phyloP scores from a whole-genome alignment of 2,113 vertebrate genomes.

The Tretioscincus oriximinensis region DNA sequence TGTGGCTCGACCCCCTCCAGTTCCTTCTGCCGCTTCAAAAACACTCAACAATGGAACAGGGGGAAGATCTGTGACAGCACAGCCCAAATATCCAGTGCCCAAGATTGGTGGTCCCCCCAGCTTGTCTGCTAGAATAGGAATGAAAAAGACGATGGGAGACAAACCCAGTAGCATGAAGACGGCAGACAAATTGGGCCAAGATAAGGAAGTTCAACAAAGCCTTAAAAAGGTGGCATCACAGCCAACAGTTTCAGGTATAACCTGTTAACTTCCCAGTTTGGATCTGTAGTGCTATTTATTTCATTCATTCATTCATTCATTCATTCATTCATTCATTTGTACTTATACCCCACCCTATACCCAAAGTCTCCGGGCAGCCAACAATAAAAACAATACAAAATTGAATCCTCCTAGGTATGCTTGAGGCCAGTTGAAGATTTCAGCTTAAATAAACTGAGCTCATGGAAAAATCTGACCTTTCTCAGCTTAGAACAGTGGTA shows the following conservation, averaged over 20 bases:
- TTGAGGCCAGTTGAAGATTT: too few relatives aligned
- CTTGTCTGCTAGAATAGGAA: background rate
- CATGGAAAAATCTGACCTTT: too few relatives aligned
- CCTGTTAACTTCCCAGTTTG: background rate
- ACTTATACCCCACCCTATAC: background rate
- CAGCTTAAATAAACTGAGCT: background rate
- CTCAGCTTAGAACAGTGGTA: too few relatives aligned
- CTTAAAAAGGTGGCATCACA: background rate
- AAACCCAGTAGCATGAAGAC: background rate
- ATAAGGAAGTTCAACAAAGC: background rate
- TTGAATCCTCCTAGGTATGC: too few relatives aligned
- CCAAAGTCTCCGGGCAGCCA: too few relatives aligned
- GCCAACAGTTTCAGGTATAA: background rate
- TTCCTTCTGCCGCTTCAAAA: background rate
- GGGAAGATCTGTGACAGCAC: background rate
- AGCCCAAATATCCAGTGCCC: background rate
- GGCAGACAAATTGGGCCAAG: background rate
- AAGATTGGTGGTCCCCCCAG: background rate
- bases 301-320: too few relatives aligned
- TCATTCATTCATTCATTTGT: too few relatives aligned
- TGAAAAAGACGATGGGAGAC: background rate
- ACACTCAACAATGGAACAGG: constrained; percentile 4
- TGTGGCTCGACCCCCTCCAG: background rate
- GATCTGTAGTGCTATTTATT: too few relatives aligned
- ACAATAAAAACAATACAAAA: too few relatives aligned